phyloP scores from a whole-genome alignment of 2,113 vertebrate species.

The Anarrhichthys ocellatus region DNA sequence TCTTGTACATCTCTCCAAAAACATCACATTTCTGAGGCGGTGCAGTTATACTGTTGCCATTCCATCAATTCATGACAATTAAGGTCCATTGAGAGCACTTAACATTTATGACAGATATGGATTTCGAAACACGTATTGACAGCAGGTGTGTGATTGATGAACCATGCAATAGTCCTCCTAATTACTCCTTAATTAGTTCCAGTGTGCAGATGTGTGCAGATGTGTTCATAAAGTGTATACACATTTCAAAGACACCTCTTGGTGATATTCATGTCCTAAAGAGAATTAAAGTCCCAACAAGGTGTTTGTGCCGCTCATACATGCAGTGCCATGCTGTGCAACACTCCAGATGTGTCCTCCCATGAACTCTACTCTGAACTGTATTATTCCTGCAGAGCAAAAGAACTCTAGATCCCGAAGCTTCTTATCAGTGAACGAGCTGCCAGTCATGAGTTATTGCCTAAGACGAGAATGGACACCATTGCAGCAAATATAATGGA shows the following conservation, averaged over 20 bases:
- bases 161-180: background rate
- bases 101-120: background rate
- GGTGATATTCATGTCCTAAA: background rate
- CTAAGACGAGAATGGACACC: background rate
- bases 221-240: background rate
- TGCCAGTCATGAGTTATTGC: slow-evolving; percentile 40
- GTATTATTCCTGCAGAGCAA: slow-evolving; percentile 10
- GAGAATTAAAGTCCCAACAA: slow-evolving; percentile 5
- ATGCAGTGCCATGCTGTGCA: background rate
- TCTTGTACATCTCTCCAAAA: background rate
- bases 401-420: slow-evolving; percentile 21
- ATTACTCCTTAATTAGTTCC: slow-evolving; percentile 3
- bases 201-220: background rate
- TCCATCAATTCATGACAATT: background rate
- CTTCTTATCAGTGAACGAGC: slow-evolving; percentile 33
- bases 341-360: slow-evolving; percentile 13
- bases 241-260: background rate
- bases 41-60: background rate
- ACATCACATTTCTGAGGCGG: background rate
- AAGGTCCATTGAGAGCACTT: background rate
- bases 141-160: slow-evolving; percentile 3
- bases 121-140: background rate
- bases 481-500: slow-evolving; percentile 27
- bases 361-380: slow-evolving; percentile 8
- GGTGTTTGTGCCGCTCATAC: background rate